phyloP scores from a whole-genome alignment of 1,140 invertebrate species.

The Lasioglossum baleicum region DNA sequence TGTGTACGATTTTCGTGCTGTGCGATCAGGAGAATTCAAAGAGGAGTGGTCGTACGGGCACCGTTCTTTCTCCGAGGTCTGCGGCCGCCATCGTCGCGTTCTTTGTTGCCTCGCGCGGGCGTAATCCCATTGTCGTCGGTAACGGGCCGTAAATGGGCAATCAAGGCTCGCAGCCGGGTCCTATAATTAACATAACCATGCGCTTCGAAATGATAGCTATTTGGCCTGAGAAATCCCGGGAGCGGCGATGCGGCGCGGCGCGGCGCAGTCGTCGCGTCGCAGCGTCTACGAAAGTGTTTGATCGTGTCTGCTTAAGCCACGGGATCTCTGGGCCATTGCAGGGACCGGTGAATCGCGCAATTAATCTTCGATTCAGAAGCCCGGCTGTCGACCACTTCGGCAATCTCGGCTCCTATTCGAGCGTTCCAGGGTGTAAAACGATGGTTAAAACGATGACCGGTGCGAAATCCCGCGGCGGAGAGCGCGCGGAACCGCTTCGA shows the following conservation, averaged over 20 bases:
- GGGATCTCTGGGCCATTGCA: constrained; percentile 15
- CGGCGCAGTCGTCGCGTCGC: background rate
- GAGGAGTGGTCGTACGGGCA: too few species aligned
- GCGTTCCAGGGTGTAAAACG: constrained; percentile 50
- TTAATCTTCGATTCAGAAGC: constrained; percentile 65
- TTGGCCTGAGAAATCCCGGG: constrained; percentile 29
- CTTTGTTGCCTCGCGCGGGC: background rate
- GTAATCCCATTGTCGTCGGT: background rate
- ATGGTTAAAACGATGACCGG: constrained; percentile 60
- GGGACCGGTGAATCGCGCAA: constrained; percentile 61
- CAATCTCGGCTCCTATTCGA: constrained; percentile 58
- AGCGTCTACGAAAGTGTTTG: constrained; percentile 54
- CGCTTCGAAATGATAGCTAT: constrained; percentile 31
- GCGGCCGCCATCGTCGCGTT: background rate
- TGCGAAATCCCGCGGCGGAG: constrained; percentile 43
- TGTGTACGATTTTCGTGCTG: too few species aligned
- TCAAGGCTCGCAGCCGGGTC: background rate
- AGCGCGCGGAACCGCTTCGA: background rate
- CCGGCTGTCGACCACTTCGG: constrained; percentile 44
- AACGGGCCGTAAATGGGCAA: constrained; percentile 2
- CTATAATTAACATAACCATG: constrained; percentile 13
- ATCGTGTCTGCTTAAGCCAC: constrained; percentile 57
- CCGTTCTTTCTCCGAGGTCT: too few species aligned
- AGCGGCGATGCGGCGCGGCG: background rate
- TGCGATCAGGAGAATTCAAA: too few species aligned